Base-by-base conservation (phyloP, 2,888 invertebrate species). In the Chalcosyrphus nemorum region DNA sequence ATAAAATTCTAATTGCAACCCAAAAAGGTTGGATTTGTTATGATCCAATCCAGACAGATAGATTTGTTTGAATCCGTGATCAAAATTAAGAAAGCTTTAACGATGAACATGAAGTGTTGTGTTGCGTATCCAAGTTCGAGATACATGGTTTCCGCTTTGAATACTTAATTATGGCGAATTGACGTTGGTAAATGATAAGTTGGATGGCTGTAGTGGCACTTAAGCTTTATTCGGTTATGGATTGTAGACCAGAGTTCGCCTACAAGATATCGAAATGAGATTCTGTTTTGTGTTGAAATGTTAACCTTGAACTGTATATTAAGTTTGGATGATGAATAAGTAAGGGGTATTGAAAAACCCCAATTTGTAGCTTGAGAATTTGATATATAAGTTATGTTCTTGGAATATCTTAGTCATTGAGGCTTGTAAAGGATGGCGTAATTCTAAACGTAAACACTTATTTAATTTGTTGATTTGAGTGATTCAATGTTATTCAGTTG, bases 101-200 rank as follows among this genome's bases (percentile, higher is more conserved):
- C n/a, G 17, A 52, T 61, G 41, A 43, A 52, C 38, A 50, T 21
- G 45, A n/a, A n/a, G n/a, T n/a, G n/a, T n/a, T n/a, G n/a, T n/a
- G n/a, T n/a, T n/a, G n/a, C n/a, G n/a, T n/a, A n/a, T n/a, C n/a
- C n/a, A n/a, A n/a, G n/a, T n/a, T n/a, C n/a, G n/a, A n/a, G n/a
- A 15, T 24, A 24, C 24, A 24, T 24, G 15, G 54, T 54, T 74
- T 74, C 74, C 74, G 74, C 63, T 65, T 63, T 35, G 35, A 56
- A 63, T 74, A 56, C 24, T 56, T 32, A 65, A 63, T 63, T 56
- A 65, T 74, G 63, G 63, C 4, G 45, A 35, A 27, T 45, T 74
- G 74, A 74, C 74, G 74, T 13, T 35, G 56, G 56, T 19, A 56
- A 29, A 13, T 32, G 21, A 57, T 15, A 29, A 57, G 45, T 68